A percentile compares a stretch with the other conserved stretches of the same genome.
phyloP scores from a whole-genome alignment of 2,113 vertebrate species.

The Phocoena sinus region DNA sequence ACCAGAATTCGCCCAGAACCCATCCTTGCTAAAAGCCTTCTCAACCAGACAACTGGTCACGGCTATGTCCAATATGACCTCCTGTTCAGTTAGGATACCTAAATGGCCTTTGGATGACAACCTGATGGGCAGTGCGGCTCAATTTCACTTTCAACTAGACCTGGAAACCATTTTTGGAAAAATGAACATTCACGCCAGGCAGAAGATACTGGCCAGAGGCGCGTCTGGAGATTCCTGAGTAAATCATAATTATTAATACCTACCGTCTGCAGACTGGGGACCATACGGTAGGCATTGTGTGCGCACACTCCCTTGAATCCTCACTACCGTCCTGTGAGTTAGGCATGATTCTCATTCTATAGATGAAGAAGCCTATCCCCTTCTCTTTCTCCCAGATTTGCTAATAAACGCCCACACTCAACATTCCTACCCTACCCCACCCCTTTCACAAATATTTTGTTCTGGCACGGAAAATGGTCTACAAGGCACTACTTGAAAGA shows the following conservation, averaged over 20 bases:
- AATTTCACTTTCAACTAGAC: background rate
- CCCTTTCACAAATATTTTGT: background rate
- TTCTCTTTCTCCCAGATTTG: background rate
- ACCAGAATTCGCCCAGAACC: background rate
- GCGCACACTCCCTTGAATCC: fast-evolving
- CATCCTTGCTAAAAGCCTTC: background rate
- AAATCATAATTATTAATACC: fast-evolving
- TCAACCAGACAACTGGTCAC: no score
- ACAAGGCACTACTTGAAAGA: background rate
- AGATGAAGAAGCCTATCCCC: background rate
- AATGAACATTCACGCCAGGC: background rate
- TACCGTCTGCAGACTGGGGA: fast-evolving
- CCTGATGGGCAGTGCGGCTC: background rate
- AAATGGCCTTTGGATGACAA: background rate
- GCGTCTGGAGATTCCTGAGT: background rate
- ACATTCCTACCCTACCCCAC: fast-evolving
- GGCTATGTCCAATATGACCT: background rate
- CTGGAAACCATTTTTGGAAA: background rate
- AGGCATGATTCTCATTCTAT: background rate
- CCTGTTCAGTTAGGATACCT: background rate
- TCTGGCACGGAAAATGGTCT: background rate
- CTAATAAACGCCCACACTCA: background rate
- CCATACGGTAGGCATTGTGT: fast-evolving
- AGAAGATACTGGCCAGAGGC: background rate
- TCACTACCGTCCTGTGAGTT: background rate